A percentile compares a stretch with the other conserved stretches of the same genome.
Conservation (phyloP, 2,888 invertebrate genomes). For the Drosophila nigritarsus region DNA sequence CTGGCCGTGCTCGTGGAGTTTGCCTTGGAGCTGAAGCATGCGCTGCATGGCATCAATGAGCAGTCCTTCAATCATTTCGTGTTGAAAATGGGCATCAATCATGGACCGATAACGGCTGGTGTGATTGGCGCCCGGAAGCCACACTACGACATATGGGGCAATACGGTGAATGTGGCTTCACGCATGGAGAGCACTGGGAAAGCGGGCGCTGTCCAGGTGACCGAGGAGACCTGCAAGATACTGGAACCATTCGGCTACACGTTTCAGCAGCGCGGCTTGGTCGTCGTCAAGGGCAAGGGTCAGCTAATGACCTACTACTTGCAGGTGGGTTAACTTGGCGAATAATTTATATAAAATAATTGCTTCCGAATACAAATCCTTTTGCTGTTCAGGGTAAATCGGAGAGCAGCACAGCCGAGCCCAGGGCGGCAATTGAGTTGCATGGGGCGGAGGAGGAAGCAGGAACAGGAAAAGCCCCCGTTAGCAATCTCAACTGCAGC, state of each 20-base stretch:
- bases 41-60: slow-evolving; percentile 96
- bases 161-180: slow-evolving; percentile 98
- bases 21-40: slow-evolving; percentile 94
- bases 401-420: slow-evolving; percentile 54
- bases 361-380: neutral
- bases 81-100: slow-evolving; percentile 96
- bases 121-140: slow-evolving; percentile 98
- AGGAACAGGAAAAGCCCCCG: slow-evolving; percentile 1
- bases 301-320: slow-evolving; percentile 98
- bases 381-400: slow-evolving; percentile 64
- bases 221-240: slow-evolving; percentile 96
- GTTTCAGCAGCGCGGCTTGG: slow-evolving; percentile 97
- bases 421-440: slow-evolving; percentile 57
- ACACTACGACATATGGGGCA: slow-evolving; percentile 98
- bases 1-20: slow-evolving; percentile 94
- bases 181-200: slow-evolving; percentile 99
- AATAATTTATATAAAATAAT: neutral
- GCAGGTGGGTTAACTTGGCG: slow-evolving; percentile 86
- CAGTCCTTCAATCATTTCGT: slow-evolving; percentile 98
- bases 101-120: slow-evolving; percentile 97
- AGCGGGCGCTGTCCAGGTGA: slow-evolving; percentile 97
- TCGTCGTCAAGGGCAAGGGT: slow-evolving; percentile 98
- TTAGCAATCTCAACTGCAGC: slow-evolving; percentile 51
- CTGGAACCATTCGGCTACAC: slow-evolving; percentile 95
- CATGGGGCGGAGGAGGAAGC: slow-evolving; percentile 39